Evolutionary conservation across 2,113 vertebrate species (phyloP).

Genomic region (Phylloscopus trochilus): DNA sequence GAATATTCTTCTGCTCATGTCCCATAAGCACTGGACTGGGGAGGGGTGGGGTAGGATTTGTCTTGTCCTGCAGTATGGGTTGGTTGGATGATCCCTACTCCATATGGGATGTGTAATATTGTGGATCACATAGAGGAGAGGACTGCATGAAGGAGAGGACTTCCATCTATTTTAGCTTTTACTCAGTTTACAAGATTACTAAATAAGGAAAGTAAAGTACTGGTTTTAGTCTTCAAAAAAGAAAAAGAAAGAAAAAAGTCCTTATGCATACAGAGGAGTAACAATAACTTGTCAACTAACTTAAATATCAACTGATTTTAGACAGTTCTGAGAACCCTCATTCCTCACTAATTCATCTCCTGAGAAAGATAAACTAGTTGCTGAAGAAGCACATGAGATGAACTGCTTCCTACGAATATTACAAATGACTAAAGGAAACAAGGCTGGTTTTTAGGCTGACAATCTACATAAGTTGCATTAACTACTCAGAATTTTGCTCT

Average conservation of each 20-base stretch:
- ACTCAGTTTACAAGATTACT: neutral
- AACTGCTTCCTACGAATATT: neutral
- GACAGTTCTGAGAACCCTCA: neutral
- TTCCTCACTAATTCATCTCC: neutral
- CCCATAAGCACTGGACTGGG: fast-evolving
- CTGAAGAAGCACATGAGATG: neutral
- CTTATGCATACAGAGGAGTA: neutral
- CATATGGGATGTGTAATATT: fast-evolving
- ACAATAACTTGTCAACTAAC: neutral
- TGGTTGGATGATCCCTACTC: neutral
- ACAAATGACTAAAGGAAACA: neutral
- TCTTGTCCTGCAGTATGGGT: fast-evolving
- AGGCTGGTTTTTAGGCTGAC: neutral
- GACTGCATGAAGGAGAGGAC: neutral
- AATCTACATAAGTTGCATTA: neutral
- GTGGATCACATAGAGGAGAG: neutral
- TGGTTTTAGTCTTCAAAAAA: neutral
- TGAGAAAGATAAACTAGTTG: slow-evolving; percentile 4
- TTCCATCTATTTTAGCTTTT: neutral
- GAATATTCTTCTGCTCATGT: neutral
- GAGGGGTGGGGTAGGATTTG: fast-evolving
- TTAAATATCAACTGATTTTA: neutral
- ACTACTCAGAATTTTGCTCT: neutral
- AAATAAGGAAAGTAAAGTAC: neutral
- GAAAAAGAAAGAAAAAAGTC: neutral